phyloP scores from a whole-genome alignment of 2,113 vertebrate species.

The Gorsachius goisagi region DNA sequence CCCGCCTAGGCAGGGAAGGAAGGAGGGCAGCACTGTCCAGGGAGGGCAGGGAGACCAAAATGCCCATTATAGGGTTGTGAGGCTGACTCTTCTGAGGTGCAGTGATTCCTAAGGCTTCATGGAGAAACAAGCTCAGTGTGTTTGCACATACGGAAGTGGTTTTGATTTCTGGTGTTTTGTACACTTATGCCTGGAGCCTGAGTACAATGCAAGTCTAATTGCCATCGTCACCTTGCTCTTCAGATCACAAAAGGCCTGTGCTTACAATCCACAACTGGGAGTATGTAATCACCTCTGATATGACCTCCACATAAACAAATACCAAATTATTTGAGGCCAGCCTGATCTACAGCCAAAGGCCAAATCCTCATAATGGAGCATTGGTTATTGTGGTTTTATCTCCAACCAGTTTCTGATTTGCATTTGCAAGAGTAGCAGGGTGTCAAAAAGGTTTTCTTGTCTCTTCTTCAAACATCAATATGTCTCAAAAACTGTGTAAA shows the following conservation, averaged over 20 bases:
- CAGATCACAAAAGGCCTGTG: neutral
- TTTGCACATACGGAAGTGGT: neutral
- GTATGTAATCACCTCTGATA: neutral
- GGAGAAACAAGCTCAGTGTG: neutral
- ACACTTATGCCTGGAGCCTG: neutral
- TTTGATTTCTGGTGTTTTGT: neutral
- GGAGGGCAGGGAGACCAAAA: neutral
- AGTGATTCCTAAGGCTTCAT: neutral
- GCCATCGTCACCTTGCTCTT: neutral
- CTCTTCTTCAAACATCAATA: neutral
- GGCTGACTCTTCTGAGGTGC: neutral
- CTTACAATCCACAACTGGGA: neutral
- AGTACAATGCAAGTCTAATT: neutral
- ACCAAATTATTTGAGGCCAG: neutral
- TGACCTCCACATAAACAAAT: neutral
- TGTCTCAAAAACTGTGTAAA: neutral
- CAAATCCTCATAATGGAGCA: neutral
- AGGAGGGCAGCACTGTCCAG: neutral
- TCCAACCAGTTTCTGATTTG: neutral
- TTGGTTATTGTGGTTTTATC: neutral
- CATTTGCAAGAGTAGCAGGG: neutral
- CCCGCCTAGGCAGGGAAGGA: neutral
- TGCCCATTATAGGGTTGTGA: neutral
- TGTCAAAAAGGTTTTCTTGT: neutral
- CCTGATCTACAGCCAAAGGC: neutral